phyloP scores from a whole-genome alignment of 2,888 invertebrate genomes.

The Disparrhopalites patrizii region DNA sequence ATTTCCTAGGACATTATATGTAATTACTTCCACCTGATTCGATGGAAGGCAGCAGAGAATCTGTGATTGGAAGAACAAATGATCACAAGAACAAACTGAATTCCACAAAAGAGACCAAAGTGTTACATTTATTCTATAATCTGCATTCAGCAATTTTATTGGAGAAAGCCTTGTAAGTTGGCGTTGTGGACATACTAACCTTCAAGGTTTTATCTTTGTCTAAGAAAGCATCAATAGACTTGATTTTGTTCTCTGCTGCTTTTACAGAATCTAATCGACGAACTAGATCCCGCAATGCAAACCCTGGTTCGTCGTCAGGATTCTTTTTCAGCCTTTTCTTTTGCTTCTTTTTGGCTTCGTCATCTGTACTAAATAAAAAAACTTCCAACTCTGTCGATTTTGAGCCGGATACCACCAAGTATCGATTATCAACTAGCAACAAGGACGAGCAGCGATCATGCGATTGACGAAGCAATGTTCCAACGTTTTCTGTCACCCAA shows the following conservation, averaged over 20 bases:
- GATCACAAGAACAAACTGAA: background rate
- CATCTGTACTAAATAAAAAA: constrained; percentile 72
- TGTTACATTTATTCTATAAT: constrained; percentile 1
- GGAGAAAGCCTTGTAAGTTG: too few relatives aligned
- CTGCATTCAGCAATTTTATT: too few relatives aligned
- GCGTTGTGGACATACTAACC: constrained; percentile 50
- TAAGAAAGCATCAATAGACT: constrained; percentile 65
- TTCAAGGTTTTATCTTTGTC: constrained; percentile 70
- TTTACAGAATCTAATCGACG: constrained; percentile 35
- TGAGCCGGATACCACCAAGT: constrained; percentile 36
- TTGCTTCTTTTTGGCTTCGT: constrained; percentile 66
- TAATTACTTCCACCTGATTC: constrained; percentile 43
- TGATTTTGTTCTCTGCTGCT: constrained; percentile 55
- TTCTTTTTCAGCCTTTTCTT: constrained; percentile 75
- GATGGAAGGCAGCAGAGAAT: constrained; percentile 45
- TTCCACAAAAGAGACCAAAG: background rate
- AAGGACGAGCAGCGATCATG: constrained; percentile 36
- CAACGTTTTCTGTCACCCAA: constrained; percentile 41
- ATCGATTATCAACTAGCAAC: constrained; percentile 35
- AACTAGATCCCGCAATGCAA: constrained; percentile 42
- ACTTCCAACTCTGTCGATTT: constrained; percentile 61
- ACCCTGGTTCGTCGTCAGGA: constrained; percentile 50
- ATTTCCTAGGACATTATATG: constrained; percentile 1
- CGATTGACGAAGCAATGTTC: constrained; percentile 40
- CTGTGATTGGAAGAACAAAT: constrained; percentile 27